Evolutionary conservation across 1,140 invertebrate species (phyloP), one percentile per base, ranked within the genome.

Genomic region (Orchesella cincta): DNA sequence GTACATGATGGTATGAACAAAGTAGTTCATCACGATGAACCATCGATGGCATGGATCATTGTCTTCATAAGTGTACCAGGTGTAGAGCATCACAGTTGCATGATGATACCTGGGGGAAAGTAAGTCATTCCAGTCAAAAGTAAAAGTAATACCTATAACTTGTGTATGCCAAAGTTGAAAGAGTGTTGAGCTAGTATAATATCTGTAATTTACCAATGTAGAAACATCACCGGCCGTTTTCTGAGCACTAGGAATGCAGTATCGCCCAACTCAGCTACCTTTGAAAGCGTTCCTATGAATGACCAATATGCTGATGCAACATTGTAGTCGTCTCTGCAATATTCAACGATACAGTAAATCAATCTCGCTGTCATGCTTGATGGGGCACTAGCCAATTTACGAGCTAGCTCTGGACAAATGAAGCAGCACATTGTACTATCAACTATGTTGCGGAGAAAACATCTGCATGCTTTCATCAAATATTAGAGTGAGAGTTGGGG

Each of bases 21-120:
- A 93, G 86, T 96, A 99, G 87, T 99, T 99, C 94, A 99, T 98
- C 26, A 96, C 93, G 84, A 98, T 94, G 86, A 97, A 99, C 96
- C 97, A 99, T 64, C 96, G 89, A 57, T 95, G 97, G 18, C 94
- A 94, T 16, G 96, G 93, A 16, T 95, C 97, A 87, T 96, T 95
- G 85, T 98, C 95, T 20, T 94, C 93, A 86, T 97, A 98, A 3
- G 94, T 96, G 87, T 96, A 98, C 97, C 97, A 99, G 1, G 93
- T 93, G 87, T 98, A 98, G 28, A 98, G 89, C 46, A 99, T 89
- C 29, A 94, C 93, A 0, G 93, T 94, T 83, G 94, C 93, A 85
- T 94, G 93, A 83, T 95, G 93, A 83, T 94, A 94, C 85, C 85
- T 82, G 75, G 14, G 79, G 81, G 88, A 87, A 14, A 89, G 86